Evolutionary conservation across 2,797 vertebrate species (phyloP).

Genomic region (Setipinna tenuifilis): DNA sequence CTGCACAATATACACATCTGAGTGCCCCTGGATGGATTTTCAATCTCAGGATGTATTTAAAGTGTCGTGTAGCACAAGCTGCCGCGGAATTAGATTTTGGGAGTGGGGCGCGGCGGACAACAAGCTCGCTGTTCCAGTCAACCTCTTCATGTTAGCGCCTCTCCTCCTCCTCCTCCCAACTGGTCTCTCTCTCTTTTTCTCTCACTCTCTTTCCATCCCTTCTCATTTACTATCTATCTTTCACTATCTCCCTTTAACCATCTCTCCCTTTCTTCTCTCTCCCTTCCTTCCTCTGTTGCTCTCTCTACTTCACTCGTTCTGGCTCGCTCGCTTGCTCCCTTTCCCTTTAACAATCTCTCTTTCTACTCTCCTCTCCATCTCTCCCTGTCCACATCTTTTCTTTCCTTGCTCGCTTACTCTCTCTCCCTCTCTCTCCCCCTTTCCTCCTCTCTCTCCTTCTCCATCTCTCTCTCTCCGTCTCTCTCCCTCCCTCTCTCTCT

Average conservation of each 20-base stretch:
- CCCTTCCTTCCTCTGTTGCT: background rate
- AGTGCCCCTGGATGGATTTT: constrained; percentile 33
- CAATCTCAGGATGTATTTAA: constrained; percentile 44
- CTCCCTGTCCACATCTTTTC: constrained; percentile 19
- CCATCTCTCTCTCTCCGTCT: constrained; percentile 14
- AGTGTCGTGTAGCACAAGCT: constrained; percentile 42
- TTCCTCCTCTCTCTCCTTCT: background rate
- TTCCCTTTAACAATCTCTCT: too few relatives aligned
- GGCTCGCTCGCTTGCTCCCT: too few relatives aligned
- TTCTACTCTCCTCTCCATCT: constrained; percentile 9
- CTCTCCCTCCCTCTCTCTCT: constrained; percentile 1
- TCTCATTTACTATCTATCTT: background rate
- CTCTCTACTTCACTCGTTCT: too few relatives aligned
- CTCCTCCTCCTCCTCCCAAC: background rate
- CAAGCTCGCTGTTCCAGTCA: constrained; percentile 41
- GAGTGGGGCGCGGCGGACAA: constrained; percentile 28
- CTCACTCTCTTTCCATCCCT: background rate
- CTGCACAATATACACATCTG: constrained; percentile 24
- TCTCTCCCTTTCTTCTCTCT: background rate
- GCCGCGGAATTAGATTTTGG: constrained; percentile 32
- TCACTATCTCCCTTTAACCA: background rate
- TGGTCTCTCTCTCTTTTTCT: background rate
- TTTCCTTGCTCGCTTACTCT: background rate
- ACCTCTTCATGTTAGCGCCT: constrained; percentile 32
- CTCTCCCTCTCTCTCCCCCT: background rate